These are phyloP conservation scores for Prinia subflava DNA, from an alignment of 2,113 vertebrate species.

Conservation along the genomic window DNA sequence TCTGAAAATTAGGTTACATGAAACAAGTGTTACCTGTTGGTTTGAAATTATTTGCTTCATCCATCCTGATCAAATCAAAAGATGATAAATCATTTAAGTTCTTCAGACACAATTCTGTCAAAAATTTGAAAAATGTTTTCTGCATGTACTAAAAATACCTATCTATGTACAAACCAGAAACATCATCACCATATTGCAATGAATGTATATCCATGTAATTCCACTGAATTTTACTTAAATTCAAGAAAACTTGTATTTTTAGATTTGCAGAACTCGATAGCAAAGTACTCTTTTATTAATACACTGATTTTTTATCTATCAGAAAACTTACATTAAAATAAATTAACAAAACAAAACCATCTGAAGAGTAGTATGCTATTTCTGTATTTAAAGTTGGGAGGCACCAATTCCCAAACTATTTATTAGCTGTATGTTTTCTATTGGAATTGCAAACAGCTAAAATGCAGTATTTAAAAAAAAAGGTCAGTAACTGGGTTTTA, in stretches of 20 bases:
- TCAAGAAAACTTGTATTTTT: neutral
- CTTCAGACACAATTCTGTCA: slow-evolving; percentile 90
- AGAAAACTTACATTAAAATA: neutral
- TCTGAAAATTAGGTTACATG: neutral
- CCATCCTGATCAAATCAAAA: slow-evolving; percentile 88
- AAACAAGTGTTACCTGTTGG: slow-evolving; percentile 82
- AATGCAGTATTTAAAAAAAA: neutral
- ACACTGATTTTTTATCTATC: neutral
- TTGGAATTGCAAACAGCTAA: neutral
- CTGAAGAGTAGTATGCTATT: neutral
- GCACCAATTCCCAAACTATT: neutral
- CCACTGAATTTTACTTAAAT: neutral
- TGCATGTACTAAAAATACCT: neutral
- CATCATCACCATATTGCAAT: neutral
- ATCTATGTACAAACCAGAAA: neutral
- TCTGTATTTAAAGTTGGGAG: neutral
- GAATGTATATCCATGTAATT: neutral
- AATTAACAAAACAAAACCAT: neutral
- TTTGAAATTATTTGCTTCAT: slow-evolving; percentile 90
- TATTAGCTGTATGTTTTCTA: neutral
- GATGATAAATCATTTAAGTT: slow-evolving; percentile 91
- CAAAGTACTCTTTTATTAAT: neutral
- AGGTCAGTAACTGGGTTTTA: neutral
- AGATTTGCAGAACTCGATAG: neutral
- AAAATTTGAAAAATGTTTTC: slow-evolving; percentile 44